Evolutionary conservation across 92 coral and sea anemone species (phyloP).

Genomic region (Epizoanthus stellaris): DNA sequence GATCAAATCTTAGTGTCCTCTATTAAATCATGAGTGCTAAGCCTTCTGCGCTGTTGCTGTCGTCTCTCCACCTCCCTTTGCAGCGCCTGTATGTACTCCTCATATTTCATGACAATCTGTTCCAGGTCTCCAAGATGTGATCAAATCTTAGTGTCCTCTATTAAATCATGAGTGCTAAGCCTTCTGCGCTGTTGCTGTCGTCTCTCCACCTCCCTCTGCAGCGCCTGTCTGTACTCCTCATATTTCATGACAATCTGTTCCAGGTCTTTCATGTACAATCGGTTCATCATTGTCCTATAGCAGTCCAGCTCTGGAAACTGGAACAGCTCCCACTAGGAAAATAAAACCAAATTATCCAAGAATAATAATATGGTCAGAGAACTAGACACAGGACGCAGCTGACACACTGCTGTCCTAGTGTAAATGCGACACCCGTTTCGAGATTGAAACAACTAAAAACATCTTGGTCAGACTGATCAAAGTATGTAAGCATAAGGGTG

Average conservation of each 20-base stretch:
- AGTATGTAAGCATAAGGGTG: no score
- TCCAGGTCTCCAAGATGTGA: constrained; percentile 89
- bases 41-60: constrained; percentile 44
- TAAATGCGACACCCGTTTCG: no score
- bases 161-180: no score
- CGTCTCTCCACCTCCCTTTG: constrained; percentile 76
- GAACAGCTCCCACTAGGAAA: constrained; percentile 93
- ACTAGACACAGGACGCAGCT: no score
- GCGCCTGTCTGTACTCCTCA: constrained; percentile 88
- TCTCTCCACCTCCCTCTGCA: constrained; percentile 80
- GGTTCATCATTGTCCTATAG: constrained; percentile 90
- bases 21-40: background rate
- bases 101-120: constrained; percentile 88
- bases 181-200: constrained; percentile 47
- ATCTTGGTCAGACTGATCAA: no score
- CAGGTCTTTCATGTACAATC: constrained; percentile 90
- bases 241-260: constrained; percentile 91
- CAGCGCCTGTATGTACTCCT: constrained; percentile 86
- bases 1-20: constrained; percentile 28
- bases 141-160: constrained; percentile 88
- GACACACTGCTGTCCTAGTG: no score
- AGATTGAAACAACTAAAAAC: no score
- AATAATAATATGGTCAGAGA: no score
- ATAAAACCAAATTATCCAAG: background rate
- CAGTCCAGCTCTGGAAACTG: constrained; percentile 94